Base-by-base conservation (phyloP, 2,797 vertebrate genomes). In the Rhinogobio ventralis region DNA sequence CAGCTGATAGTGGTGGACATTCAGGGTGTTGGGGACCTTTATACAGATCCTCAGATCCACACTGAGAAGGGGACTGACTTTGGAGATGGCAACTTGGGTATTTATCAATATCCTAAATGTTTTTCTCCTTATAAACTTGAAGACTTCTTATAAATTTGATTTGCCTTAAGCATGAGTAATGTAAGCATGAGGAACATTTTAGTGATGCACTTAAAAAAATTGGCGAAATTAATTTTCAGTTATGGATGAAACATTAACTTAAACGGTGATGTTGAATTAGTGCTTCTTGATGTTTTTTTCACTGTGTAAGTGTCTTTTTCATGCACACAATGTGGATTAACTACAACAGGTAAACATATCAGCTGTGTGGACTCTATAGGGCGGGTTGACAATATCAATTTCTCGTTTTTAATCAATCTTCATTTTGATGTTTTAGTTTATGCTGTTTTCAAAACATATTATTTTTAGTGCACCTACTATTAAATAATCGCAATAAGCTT, bases 21-120 rank as follows among this genome's bases (percentile, higher is more conserved):
- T 93, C 98, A 99, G 88, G 98, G 98, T 8, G 98, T 99, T 0
- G 98, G 98, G 2, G 98, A 99, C 90, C 96, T 99, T 73, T 99
- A 99, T 93, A 99, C 98, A 0, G 98, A 99, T 91, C 98, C 98
- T 66, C 98, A 99, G 94, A 98, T 99, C 92, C 98, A 99, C 92
- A 99, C 98, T 0, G 96, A 97, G 83, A 92, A 90, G 1, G 98
- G 98, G 75, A 95, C 96, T 0, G 98, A 99, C 93, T 99, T 97
- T 53, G 98, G 98, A 89, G 98, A 99, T 11, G 98, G 98, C 88
- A 99, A 99, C 90, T 93, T 99, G 74, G 98, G 98, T 99, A 94
- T 87, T 53, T n/a, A n/a, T 77, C 14, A 62, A 23, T 39, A 45
- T 81, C 25, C 23, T 55, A 68, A 7, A 9, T 25, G n/a, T 23